Evolutionary conservation across 2,888 invertebrate genomes (phyloP).

Genomic region (Taphrorychus bicolor): DNA sequence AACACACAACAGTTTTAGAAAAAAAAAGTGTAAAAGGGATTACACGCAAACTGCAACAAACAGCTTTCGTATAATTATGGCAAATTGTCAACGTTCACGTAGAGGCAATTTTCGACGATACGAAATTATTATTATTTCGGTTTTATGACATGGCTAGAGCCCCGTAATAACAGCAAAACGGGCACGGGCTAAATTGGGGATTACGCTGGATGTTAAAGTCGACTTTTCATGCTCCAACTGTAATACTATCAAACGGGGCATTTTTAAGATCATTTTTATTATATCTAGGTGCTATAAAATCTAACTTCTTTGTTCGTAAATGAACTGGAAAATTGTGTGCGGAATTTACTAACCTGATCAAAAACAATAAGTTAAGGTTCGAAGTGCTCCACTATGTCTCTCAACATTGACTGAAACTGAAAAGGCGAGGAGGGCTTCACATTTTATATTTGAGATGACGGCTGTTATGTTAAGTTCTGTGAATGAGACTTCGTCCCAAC

Average conservation of each 20-base stretch:
- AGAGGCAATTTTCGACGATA: conserved; percentile 21
- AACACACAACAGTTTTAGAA: not conserved
- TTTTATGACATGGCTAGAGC: conserved; percentile 24
- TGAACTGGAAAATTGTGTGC: too few species aligned
- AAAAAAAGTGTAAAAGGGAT: not conserved
- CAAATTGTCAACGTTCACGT: conserved; percentile 17
- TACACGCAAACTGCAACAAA: not conserved
- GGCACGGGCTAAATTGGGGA: conserved; percentile 24
- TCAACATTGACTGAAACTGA: too few species aligned
- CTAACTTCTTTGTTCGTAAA: not conserved
- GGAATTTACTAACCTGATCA: too few species aligned
- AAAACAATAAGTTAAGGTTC: too few species aligned
- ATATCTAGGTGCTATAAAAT: not conserved
- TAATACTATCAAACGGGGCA: not conserved
- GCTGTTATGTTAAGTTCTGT: too few species aligned
- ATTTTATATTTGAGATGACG: too few species aligned
- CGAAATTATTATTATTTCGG: conserved; percentile 24
- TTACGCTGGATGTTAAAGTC: conserved; percentile 5
- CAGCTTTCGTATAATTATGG: not conserved
- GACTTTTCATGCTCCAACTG: conserved; percentile 4
- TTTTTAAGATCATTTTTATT: not conserved
- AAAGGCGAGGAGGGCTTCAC: too few species aligned
- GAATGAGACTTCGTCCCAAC: too few species aligned
- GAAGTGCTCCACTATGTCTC: too few species aligned
- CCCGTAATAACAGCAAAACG: conserved; percentile 26